phyloP scores from a whole-genome alignment of 2,797 vertebrate species.

The Poliocrania exsul region DNA sequence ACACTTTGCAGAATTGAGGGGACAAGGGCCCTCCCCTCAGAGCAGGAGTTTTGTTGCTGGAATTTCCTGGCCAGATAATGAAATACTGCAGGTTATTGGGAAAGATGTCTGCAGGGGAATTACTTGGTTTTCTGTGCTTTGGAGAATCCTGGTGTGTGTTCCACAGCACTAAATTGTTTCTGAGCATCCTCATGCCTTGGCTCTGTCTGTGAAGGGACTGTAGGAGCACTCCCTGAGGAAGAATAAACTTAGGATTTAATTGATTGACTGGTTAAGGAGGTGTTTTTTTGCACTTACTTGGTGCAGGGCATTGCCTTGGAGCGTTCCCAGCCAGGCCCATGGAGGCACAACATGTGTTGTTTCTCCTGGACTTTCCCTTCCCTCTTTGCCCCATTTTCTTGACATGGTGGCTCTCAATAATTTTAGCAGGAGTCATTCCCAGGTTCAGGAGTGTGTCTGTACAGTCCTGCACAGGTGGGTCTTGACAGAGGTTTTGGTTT shows the following conservation, averaged over 20 bases:
- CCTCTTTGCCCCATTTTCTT: neutral
- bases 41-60: neutral
- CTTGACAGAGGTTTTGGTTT: slow-evolving; percentile 44
- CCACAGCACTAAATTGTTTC: neutral
- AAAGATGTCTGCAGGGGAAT: neutral
- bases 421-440: neutral
- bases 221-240: neutral
- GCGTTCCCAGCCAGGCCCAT: neutral
- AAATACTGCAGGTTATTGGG: neutral
- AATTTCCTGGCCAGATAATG: neutral
- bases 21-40: neutral
- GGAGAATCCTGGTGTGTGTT: neutral
- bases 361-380: neutral
- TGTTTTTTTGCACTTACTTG: neutral
- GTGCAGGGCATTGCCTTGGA: neutral
- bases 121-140: neutral
- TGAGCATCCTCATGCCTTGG: neutral
- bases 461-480: neutral
- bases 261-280: neutral
- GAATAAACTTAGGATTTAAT: neutral
- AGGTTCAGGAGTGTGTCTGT: neutral
- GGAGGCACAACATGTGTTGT: neutral
- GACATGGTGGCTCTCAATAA: neutral
- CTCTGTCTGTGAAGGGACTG: neutral
- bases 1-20: neutral